These are phyloP conservation scores for Hormiphora californensis DNA, from an alignment of 37 sponge, comb jelly and placozoan species.

Conservation along the genomic window DNA sequence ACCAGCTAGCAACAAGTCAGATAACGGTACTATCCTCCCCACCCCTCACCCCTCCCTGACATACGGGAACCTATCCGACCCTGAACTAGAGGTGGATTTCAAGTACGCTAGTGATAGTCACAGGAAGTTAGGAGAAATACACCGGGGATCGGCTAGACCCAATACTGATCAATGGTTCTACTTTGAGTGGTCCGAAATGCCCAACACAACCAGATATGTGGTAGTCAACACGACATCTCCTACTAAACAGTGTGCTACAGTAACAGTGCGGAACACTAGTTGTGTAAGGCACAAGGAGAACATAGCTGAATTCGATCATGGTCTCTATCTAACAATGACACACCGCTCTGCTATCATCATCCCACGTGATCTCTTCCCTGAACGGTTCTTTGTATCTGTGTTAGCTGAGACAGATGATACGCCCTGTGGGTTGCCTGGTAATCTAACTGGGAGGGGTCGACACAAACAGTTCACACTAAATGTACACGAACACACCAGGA, in stretches of 20 bases:
- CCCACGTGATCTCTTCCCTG: background rate
- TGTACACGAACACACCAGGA: constrained; percentile 12
- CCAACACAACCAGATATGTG: background rate
- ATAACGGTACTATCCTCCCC: too few relatives aligned
- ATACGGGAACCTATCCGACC: constrained; percentile 43
- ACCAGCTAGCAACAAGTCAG: too few relatives aligned
- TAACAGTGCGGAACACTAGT: constrained; percentile 10
- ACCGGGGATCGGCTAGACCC: background rate
- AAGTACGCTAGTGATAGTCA: background rate
- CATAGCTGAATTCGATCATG: constrained; percentile 4
- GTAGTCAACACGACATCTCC: constrained; percentile 32
- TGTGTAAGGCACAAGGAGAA: constrained; percentile 16
- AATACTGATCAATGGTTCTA: constrained; percentile 49
- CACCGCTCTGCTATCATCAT: background rate
- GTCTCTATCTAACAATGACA: constrained; percentile 28
- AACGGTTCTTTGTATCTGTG: constrained; percentile 21
- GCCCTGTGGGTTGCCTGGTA: constrained; percentile 34
- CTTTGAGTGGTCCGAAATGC: background rate
- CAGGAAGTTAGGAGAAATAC: background rate
- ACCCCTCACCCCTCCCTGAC: too few relatives aligned
- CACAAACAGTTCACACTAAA: background rate
- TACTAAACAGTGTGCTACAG: constrained; percentile 38
- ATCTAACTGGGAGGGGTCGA: background rate
- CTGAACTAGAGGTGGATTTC: background rate
- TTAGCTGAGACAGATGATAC: constrained; percentile 15